Evolutionary conservation across 2,888 invertebrate species (phyloP).

Genomic region (Leptinotarsa haldemani): DNA sequence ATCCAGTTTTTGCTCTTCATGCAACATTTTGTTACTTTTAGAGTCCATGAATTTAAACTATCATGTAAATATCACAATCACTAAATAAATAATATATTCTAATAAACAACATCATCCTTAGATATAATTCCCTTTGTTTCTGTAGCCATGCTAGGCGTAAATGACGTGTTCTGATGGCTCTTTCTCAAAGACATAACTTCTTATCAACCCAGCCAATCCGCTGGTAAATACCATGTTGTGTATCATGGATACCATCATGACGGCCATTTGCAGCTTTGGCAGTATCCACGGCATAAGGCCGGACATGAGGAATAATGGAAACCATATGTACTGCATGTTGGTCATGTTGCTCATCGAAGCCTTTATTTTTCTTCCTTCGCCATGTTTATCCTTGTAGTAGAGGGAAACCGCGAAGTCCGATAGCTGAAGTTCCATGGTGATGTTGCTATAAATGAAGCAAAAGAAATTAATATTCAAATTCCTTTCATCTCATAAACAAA

Average conservation of each 20-base stretch:
- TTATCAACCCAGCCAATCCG: conserved; percentile 70
- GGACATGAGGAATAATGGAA: conserved; percentile 75
- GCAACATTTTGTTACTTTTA: too few species aligned
- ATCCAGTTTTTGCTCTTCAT: too few species aligned
- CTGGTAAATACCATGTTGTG: conserved; percentile 77
- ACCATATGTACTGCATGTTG: conserved; percentile 41
- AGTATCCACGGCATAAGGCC: conserved; percentile 76
- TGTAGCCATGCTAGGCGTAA: conserved; percentile 71
- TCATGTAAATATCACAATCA: too few species aligned
- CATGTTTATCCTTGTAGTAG: conserved; percentile 23
- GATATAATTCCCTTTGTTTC: conserved; percentile 56
- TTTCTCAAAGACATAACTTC: conserved; percentile 72
- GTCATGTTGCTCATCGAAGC: conserved; percentile 31
- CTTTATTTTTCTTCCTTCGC: conserved; percentile 40
- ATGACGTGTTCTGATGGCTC: conserved; percentile 69
- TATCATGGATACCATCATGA: conserved; percentile 71
- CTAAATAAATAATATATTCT: too few species aligned
- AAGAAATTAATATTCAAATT: neutral
- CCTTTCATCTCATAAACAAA: too few species aligned
- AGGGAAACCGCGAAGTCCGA: conserved; percentile 29
- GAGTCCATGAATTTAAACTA: too few species aligned
- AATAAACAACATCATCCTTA: neutral
- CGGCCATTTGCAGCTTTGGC: conserved; percentile 76
- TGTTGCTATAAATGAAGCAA: neutral
- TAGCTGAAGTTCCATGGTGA: conserved; percentile 18